A percentile compares a stretch with the other conserved stretches of the same genome.
Conservation (phyloP, 35 echinoderm and acorn worm species). For the Acanthaster planci region DNA sequence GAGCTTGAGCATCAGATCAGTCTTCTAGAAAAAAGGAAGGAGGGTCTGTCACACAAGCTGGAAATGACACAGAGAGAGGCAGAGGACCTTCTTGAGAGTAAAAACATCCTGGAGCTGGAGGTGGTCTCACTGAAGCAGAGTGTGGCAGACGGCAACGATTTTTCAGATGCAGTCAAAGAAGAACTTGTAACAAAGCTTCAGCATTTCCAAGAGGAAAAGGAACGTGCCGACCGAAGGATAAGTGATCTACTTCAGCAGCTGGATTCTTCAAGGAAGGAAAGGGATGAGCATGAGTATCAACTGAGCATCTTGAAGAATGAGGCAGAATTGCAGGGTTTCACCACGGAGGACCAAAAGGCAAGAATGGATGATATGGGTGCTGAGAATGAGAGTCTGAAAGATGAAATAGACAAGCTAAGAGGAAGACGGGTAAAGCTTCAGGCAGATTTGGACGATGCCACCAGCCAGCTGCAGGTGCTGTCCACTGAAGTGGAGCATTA, state of each 20-base stretch:
- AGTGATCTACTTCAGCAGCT: neutral
- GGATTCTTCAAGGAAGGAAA: neutral
- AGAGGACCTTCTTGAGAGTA: conserved; percentile 10
- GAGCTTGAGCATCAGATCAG: neutral
- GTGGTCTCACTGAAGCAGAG: neutral
- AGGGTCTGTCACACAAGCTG: conserved; percentile 19
- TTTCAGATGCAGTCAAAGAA: conserved; percentile 9
- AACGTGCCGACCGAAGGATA: neutral
- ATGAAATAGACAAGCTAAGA: neutral
- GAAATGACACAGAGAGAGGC: conserved; percentile 10
- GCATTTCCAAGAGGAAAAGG: neutral
- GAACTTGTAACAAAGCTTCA: conserved; percentile 13
- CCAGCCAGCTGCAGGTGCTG: conserved; percentile 15
- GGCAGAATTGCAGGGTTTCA: neutral
- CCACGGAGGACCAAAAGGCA: conserved; percentile 1
- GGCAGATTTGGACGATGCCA: neutral
- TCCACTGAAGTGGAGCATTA: conserved; percentile 30
- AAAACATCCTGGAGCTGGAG: neutral
- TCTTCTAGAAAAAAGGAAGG: neutral
- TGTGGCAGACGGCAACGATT: neutral
- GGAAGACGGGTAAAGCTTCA: neutral
- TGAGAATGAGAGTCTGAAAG: neutral
- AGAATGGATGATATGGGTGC: neutral
- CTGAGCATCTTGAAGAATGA: conserved; percentile 6
- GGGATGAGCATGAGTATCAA: neutral